Conservation (phyloP, 2,113 vertebrate genomes). For the Sterna hirundo region DNA sequence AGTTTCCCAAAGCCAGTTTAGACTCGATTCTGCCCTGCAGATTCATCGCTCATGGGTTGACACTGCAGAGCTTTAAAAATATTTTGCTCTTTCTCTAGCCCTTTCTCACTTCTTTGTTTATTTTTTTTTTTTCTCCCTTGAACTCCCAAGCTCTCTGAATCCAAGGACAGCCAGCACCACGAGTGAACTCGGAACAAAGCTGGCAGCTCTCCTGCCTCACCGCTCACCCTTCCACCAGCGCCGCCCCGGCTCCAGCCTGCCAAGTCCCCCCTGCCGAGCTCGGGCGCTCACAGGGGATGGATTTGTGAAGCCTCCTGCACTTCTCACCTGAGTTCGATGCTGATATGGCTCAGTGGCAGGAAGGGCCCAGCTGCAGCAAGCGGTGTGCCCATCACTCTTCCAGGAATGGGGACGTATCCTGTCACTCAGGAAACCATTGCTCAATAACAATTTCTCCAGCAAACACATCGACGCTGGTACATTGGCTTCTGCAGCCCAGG, state of each 20-base stretch:
- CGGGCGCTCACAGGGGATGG: fast-evolving
- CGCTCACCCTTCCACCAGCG: fast-evolving
- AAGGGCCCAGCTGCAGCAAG: background rate
- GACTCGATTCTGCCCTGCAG: background rate
- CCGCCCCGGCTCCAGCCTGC: background rate
- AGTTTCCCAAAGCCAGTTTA: background rate
- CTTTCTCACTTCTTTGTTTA: background rate
- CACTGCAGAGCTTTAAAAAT: background rate
- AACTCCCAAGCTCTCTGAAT: background rate
- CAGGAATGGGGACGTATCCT: background rate
- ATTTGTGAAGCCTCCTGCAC: background rate
- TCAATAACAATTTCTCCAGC: background rate
- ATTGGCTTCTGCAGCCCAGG: background rate
- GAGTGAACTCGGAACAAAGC: background rate
- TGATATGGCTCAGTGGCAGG: background rate
- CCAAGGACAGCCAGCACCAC: background rate
- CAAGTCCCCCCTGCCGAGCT: background rate
- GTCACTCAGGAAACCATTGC: background rate
- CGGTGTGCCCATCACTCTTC: background rate
- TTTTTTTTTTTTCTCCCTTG: background rate
- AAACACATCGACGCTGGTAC: background rate
- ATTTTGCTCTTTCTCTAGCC: background rate
- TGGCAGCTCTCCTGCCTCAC: background rate
- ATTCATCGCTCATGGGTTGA: fast-evolving
- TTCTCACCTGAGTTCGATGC: background rate